phyloP scores from a whole-genome alignment of 2,113 vertebrate species.

The Dicentrarchus labrax region DNA sequence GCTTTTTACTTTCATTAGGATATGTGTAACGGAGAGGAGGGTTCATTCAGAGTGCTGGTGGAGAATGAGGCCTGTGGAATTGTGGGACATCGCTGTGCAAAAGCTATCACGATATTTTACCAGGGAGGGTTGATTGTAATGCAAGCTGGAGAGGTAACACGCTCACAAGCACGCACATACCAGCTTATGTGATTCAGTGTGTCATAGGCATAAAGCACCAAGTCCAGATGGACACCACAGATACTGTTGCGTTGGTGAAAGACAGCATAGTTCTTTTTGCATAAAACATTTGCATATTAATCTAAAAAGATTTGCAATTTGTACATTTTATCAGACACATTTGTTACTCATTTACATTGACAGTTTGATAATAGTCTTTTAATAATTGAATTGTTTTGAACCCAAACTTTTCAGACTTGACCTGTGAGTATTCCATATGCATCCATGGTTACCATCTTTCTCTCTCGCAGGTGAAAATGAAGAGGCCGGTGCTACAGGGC shows the following conservation, averaged over 20 bases:
- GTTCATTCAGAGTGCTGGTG: slow-evolving; percentile 92
- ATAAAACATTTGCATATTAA: not conserved
- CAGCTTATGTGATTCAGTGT: not conserved
- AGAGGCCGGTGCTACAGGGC: slow-evolving; percentile 84
- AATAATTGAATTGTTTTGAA: no score
- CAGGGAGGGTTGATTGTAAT: slow-evolving; percentile 89
- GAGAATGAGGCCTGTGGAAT: slow-evolving; percentile 92
- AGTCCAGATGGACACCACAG: not conserved
- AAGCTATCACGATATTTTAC: slow-evolving; percentile 88
- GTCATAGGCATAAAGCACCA: not conserved
- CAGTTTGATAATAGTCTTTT: no score
- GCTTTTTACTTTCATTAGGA: slow-evolving; percentile 82
- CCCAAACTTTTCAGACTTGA: slow-evolving; percentile 7
- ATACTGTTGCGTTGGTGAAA: not conserved
- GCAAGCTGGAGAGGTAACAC: slow-evolving; percentile 87
- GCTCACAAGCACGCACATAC: not conserved
- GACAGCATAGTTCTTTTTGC: not conserved
- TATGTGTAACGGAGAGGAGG: slow-evolving; percentile 86
- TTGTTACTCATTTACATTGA: no score
- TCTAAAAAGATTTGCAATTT: not conserved
- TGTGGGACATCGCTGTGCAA: slow-evolving; percentile 90
- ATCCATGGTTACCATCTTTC: not conserved
- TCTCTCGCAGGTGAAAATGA: slow-evolving; percentile 88
- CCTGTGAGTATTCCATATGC: not conserved
- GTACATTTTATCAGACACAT: no score